phyloP scores from a whole-genome alignment of 2,888 invertebrate genomes.

The Sphaerophoria taeniata region DNA sequence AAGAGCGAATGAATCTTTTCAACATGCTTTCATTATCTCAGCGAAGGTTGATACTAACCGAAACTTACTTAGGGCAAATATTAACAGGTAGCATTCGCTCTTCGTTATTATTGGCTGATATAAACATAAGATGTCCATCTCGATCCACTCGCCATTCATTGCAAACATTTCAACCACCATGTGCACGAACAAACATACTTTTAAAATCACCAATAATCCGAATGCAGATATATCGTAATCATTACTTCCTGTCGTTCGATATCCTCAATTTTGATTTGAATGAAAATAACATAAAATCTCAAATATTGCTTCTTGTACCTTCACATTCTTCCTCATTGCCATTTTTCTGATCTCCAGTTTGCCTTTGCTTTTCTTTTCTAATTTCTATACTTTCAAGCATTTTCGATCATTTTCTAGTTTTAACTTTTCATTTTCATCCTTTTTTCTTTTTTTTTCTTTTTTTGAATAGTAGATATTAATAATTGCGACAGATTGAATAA shows the following conservation, averaged over 20 bases:
- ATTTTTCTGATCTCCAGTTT: background rate
- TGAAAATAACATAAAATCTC: conserved; percentile 6
- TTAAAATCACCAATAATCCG: no score
- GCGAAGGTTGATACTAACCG: background rate
- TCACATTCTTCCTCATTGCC: background rate
- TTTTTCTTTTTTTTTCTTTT: no score
- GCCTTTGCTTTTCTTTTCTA: no score
- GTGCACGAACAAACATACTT: no score
- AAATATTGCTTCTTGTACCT: background rate
- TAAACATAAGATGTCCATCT: background rate
- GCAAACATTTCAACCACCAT: background rate
- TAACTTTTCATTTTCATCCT: no score
- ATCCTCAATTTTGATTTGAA: background rate
- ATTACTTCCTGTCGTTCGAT: conserved; percentile 13
- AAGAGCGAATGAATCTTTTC: background rate
- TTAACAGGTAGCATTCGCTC: background rate
- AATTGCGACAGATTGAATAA: no score
- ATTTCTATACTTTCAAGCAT: no score
- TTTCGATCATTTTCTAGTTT: no score
- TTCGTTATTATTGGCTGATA: conserved; percentile 3
- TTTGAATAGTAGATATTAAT: no score
- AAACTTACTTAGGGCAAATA: conserved; percentile 11
- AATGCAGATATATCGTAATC: no score
- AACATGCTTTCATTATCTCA: background rate
- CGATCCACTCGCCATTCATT: background rate